phyloP scores from a whole-genome alignment of 2,888 invertebrate genomes.

The Sarcophaga caerulescens region DNA sequence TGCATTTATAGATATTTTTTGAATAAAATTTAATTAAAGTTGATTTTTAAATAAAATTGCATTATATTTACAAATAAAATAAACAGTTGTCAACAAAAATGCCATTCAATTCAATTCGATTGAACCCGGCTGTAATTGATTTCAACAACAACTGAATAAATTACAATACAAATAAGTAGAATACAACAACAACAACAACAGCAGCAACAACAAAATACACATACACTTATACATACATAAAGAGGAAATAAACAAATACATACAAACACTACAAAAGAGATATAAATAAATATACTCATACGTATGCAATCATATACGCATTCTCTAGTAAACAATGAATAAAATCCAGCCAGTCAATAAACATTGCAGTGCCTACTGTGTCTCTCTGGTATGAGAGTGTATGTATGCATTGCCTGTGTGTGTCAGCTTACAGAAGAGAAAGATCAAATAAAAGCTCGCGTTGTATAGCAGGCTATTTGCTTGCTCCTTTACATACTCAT shows the following conservation, averaged over 20 bases:
- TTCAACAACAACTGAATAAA: slow-evolving; percentile 63
- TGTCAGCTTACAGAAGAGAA: not conserved
- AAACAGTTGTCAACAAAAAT: slow-evolving; percentile 66
- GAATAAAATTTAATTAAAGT: slow-evolving; percentile 63
- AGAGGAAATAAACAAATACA: not conserved
- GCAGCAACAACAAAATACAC: not conserved
- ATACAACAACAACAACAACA: not conserved
- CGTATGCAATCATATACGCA: not conserved
- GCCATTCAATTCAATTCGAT: slow-evolving; percentile 68
- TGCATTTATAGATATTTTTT: slow-evolving; percentile 30
- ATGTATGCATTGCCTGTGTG: not conserved
- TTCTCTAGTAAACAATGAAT: not conserved
- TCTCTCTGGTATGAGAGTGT: not conserved
- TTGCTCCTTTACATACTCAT: not conserved
- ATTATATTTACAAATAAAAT: slow-evolving; percentile 62
- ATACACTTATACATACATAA: not conserved
- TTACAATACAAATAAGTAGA: slow-evolving; percentile 55
- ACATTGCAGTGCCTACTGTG: slow-evolving; percentile 18
- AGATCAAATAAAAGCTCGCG: not conserved
- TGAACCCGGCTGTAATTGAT: slow-evolving; percentile 68
- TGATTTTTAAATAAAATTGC: slow-evolving; percentile 64
- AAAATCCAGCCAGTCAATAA: slow-evolving; percentile 20
- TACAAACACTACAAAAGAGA: not conserved
- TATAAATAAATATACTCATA: slow-evolving; percentile 1
- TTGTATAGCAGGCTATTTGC: not conserved